These are phyloP conservation scores for Camponotus vicinus DNA, from an alignment of 1,140 invertebrate species.

Conservation along the genomic window DNA sequence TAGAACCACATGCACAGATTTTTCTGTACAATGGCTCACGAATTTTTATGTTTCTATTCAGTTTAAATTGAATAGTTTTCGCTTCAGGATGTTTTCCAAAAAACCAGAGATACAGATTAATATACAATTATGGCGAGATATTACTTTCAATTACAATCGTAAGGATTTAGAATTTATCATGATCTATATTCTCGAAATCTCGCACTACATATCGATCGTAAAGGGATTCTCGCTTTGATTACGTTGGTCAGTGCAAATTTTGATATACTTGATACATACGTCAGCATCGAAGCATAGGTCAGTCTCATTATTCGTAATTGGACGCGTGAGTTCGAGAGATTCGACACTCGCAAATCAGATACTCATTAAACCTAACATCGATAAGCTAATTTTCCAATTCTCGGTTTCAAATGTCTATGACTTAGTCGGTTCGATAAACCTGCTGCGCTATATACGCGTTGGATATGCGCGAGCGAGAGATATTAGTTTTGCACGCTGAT, in stretches of 20 bases:
- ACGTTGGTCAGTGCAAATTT: background rate
- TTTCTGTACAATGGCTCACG: background rate
- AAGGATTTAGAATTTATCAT: background rate
- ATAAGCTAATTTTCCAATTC: slow-evolving; percentile 69
- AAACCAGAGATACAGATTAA: background rate
- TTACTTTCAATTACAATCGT: background rate
- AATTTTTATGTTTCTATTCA: too few species aligned
- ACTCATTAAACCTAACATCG: slow-evolving; percentile 40
- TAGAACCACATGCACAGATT: background rate
- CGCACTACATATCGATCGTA: background rate
- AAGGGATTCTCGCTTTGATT: slow-evolving; percentile 12
- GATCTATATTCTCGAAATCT: background rate
- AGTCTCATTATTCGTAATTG: slow-evolving; percentile 62
- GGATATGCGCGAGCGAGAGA: background rate
- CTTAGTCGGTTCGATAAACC: slow-evolving; percentile 46
- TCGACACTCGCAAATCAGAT: slow-evolving; percentile 61
- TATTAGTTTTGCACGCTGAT: background rate
- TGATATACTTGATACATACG: slow-evolving; percentile 4
- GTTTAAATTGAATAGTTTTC: background rate
- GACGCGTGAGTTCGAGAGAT: slow-evolving; percentile 49
- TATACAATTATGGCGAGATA: background rate
- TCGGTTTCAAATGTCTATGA: slow-evolving; percentile 58
- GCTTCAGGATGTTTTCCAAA: background rate
- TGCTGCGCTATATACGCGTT: background rate
- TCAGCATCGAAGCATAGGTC: background rate